Evolutionary conservation across 2,113 vertebrate genomes (phyloP), one percentile per base, ranked within the genome.

Genomic region (Ibidorhyncha struthersii): DNA sequence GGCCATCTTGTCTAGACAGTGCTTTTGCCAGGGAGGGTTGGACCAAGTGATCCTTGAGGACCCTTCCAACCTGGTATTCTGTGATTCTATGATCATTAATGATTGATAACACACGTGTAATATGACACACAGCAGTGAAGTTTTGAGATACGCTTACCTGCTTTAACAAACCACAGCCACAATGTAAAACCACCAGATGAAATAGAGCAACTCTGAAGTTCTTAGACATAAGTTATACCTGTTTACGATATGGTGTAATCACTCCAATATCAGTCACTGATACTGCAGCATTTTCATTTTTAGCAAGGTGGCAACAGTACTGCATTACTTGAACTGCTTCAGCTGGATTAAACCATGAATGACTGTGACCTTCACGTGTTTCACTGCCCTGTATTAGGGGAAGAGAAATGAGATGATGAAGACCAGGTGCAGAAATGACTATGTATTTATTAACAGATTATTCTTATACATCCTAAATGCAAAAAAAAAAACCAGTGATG

Each of bases 281-380:
- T 34, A 99, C 98, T 16, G 97, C 98, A 55, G 97, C 96, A 41
- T 97, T 98, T 58, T 98, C 94, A 82, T 97, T 98, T 95, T 99
- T 98, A 61, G 98, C 97, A 80, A 99, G 98, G 22, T 99, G 98
- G 96, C 99, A 99, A 97, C 99, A 99, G 97, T 99, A 99, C 41
- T 98, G 97, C 99, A 99, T 99, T 43, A 98, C 99, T 84, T 99
- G 99, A 49, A 99, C 99, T 2, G 99, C 99, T 93, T 99, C 99
- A 1, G 97, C 95, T 7, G 99, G 98, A 90, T 99, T 99, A 96
- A 99, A 99, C 99, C 99, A 99, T 0, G 99, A 99, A 2, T 99
- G 99, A 96, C 98, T 99, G 65, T 41, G 96, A 38, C 99, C 98
- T 96, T 99, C 99, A 16, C 99, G 99, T 86, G 98, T 98, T 97